Conservation (phyloP, 2,888 invertebrate genomes). For the Drosophila peninsularis region DNA sequence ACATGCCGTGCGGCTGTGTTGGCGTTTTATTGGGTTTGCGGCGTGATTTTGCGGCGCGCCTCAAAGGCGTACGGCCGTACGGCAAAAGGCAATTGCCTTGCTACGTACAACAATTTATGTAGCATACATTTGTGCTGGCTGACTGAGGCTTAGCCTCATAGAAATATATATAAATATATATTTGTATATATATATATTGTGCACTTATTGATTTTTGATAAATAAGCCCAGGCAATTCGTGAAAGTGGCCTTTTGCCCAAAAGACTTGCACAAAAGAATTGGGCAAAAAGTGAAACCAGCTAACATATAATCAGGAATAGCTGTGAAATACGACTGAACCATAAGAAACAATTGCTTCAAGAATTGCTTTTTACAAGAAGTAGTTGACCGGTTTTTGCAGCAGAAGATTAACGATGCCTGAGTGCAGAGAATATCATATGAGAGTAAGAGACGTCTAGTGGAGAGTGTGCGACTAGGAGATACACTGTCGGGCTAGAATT, state of each 20-base stretch:
- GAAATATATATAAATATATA: slow-evolving; percentile 23
- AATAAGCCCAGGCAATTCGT: slow-evolving; percentile 50
- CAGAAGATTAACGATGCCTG: slow-evolving; percentile 45
- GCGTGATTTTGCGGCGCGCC: slow-evolving; percentile 72
- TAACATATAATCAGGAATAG: slow-evolving; percentile 25
- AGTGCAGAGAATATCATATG: not conserved
- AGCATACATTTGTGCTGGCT: slow-evolving; percentile 35
- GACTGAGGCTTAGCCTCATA: slow-evolving; percentile 15
- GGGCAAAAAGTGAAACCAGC: slow-evolving; percentile 7
- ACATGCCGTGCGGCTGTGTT: slow-evolving; percentile 44
- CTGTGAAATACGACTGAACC: slow-evolving; percentile 39
- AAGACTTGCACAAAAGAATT: slow-evolving; percentile 29
- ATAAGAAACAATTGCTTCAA: slow-evolving; percentile 35
- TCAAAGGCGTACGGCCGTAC: slow-evolving; percentile 29
- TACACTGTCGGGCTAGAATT: not conserved
- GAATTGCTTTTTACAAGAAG: slow-evolving; percentile 14
- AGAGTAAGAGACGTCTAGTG: not conserved
- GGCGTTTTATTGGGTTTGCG: slow-evolving; percentile 72
- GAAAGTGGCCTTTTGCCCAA: slow-evolving; percentile 31
- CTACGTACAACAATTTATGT: slow-evolving; percentile 50
- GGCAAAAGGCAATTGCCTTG: slow-evolving; percentile 28
- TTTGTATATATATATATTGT: slow-evolving; percentile 29
- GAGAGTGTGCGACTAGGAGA: not conserved
- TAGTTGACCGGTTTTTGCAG: slow-evolving; percentile 8
- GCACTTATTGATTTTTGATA: slow-evolving; percentile 65